Evolutionary conservation across 2,888 invertebrate genomes (phyloP).

Genomic region (Drosophila meridiana): DNA sequence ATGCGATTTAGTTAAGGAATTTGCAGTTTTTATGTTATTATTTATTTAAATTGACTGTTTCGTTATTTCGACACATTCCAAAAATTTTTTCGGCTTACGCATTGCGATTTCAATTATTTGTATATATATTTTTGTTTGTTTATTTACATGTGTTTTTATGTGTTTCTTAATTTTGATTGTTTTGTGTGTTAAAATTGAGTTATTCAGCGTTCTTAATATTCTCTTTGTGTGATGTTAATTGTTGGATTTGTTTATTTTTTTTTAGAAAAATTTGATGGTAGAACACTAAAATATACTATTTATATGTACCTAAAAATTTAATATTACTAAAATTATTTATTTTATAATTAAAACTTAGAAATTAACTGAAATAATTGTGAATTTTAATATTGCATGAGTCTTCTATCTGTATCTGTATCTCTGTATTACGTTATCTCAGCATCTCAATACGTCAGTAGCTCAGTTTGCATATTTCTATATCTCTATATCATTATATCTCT

Average conservation of each 20-base stretch:
- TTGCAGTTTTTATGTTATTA: too few relatives aligned
- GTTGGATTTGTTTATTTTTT: background rate
- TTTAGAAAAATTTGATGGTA: background rate
- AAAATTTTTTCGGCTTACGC: too few relatives aligned
- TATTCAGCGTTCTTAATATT: too few relatives aligned
- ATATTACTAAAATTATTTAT: too few relatives aligned
- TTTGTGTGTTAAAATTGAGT: constrained; percentile 1
- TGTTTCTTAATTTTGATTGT: constrained; percentile 4
- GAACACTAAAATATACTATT: background rate
- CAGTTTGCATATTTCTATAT: background rate
- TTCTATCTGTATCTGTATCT: background rate
- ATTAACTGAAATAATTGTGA: background rate
- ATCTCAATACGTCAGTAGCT: too few relatives aligned
- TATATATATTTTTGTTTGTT: background rate
- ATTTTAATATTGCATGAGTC: too few relatives aligned
- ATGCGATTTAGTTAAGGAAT: too few relatives aligned
- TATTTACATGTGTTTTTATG: background rate
- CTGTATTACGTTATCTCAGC: too few relatives aligned
- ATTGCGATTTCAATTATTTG: background rate
- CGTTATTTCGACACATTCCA: too few relatives aligned
- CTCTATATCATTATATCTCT: background rate
- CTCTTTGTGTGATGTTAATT: background rate
- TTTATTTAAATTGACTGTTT: too few relatives aligned
- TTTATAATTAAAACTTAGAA: too few relatives aligned
- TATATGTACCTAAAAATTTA: background rate